Conservation (phyloP, 92 coral and sea anemone species). For the Umimayanthus kanabou region DNA sequence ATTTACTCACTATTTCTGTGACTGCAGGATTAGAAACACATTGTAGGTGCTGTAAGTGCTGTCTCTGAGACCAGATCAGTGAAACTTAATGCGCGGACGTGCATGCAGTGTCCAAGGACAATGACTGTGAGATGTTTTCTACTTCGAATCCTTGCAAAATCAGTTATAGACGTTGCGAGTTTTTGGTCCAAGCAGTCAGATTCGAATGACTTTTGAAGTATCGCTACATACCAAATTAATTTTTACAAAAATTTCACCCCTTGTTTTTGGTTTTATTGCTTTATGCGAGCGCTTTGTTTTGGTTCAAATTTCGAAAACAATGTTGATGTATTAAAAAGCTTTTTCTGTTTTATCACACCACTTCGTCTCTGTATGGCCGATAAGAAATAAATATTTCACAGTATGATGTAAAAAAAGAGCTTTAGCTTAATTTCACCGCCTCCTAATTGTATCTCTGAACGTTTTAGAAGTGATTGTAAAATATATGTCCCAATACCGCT, state of each 20-base stretch:
- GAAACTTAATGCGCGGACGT: no score
- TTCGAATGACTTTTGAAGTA: neutral
- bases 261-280: constrained; percentile 10
- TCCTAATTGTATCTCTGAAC: constrained; percentile 29
- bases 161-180: neutral
- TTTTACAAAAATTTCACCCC: neutral
- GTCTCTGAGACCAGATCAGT: no score
- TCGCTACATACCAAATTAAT: neutral
- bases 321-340: constrained; percentile 13
- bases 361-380: constrained; percentile 32
- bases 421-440: constrained; percentile 26
- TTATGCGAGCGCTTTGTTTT: constrained; percentile 20
- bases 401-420: constrained; percentile 26
- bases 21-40: no score
- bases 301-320: constrained; percentile 23
- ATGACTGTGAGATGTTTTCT: neutral
- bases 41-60: no score
- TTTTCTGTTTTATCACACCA: constrained; percentile 15
- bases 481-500: constrained; percentile 4
- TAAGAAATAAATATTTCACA: constrained; percentile 39
- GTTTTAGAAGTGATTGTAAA: constrained; percentile 47
- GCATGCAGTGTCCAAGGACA: neutral
- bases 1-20: no score
- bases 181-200: neutral
- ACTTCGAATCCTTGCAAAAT: no score